These are phyloP conservation scores for Mactromeris polynyma DNA, from an alignment of 2,888 invertebrate species.

Conservation along the genomic window DNA sequence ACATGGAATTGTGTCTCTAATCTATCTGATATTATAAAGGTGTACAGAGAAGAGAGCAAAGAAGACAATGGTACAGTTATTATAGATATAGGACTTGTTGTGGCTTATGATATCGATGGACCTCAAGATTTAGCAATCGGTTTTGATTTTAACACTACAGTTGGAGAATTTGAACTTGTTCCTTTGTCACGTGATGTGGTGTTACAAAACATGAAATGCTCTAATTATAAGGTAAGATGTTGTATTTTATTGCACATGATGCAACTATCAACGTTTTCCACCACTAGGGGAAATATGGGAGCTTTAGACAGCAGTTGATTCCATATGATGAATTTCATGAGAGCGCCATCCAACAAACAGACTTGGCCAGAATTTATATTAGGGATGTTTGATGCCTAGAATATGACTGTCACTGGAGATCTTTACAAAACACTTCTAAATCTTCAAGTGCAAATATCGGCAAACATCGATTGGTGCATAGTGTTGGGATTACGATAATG, in stretches of 20 bases:
- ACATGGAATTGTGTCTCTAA: no score
- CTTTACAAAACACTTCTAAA: no score
- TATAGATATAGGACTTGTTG: constrained; percentile 16
- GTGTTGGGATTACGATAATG: no score
- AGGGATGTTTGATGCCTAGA: no score
- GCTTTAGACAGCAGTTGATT: no score
- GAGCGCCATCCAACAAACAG: no score
- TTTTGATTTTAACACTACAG: background rate
- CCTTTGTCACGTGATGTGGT: background rate
- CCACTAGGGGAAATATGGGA: background rate
- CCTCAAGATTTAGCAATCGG: constrained; percentile 1
- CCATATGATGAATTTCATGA: no score
- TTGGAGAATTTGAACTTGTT: background rate
- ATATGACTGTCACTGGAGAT: no score
- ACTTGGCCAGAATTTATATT: no score
- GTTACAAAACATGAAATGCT: background rate
- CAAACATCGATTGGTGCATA: no score
- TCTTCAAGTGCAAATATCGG: no score
- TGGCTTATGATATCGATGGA: constrained; percentile 45
- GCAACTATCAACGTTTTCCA: background rate
- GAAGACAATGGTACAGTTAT: background rate
- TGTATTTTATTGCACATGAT: background rate
- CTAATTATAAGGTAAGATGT: background rate
- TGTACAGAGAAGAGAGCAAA: constrained; percentile 36
- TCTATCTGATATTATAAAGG: constrained; percentile 14